Percentiles rank a stretch among this genome's conserved stretches.
Evolutionary conservation across 37 sponge, comb jelly and placozoan genomes (phyloP).

Genomic region (Haliclona indistincta): DNA sequence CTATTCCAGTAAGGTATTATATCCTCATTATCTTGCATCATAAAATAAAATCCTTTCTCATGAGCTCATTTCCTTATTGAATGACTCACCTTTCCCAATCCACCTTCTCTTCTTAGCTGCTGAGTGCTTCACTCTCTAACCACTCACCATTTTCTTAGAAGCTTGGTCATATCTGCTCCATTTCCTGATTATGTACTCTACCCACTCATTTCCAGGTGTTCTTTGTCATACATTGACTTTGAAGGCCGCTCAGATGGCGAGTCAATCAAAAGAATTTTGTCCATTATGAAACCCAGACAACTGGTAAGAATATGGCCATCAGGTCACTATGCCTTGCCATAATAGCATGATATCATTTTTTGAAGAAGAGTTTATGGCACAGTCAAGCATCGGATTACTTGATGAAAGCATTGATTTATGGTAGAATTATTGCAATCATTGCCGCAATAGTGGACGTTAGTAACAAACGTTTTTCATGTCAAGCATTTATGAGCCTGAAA

Average conservation of each 20-base stretch:
- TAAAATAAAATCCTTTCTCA: background rate
- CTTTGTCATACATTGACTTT: constrained; percentile 89
- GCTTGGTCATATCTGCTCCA: background rate
- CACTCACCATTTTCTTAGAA: background rate
- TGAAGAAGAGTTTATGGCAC: too few species aligned
- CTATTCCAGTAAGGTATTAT: constrained; percentile 57
- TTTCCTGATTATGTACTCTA: background rate
- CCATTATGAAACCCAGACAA: constrained; percentile 94
- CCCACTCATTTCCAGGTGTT: constrained; percentile 55
- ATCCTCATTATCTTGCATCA: background rate
- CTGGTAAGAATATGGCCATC: constrained; percentile 85
- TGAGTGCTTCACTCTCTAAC: background rate
- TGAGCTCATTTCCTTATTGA: background rate
- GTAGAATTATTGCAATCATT: too few species aligned
- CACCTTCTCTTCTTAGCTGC: background rate
- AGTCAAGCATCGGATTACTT: too few species aligned
- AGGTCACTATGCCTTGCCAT: background rate
- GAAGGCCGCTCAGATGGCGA: constrained; percentile 99
- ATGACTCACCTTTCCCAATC: background rate
- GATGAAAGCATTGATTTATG: too few species aligned
- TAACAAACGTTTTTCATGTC: too few species aligned
- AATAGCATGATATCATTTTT: too few species aligned
- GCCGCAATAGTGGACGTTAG: too few species aligned
- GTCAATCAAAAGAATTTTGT: constrained; percentile 93
- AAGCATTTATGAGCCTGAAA: too few species aligned